These are phyloP conservation scores for Standfussiana lucernea DNA, from an alignment of 2,888 invertebrate genomes.

Conservation along the genomic window DNA sequence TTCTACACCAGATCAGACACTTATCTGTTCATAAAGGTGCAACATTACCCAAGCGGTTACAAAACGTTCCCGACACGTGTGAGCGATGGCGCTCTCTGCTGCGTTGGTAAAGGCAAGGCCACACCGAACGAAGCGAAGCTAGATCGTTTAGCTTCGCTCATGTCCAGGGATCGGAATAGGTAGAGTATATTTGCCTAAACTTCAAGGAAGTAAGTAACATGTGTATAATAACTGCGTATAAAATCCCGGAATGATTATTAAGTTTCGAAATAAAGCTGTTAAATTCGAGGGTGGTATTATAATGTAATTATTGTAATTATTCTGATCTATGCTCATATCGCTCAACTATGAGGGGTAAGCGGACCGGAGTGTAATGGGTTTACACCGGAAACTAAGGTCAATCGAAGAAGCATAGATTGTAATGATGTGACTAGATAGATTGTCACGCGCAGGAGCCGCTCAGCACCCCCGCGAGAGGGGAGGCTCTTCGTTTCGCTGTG, in stretches of 20 bases:
- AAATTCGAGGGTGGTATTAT: too few species aligned
- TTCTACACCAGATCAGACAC: conserved; percentile 27
- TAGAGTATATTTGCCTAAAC: too few species aligned
- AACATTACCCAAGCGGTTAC: conserved; percentile 55
- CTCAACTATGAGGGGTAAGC: background rate
- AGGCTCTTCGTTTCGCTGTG: background rate
- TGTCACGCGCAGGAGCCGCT: background rate
- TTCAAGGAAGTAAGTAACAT: too few species aligned
- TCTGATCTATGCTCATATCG: background rate
- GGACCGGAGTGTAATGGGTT: background rate
- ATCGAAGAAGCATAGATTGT: background rate
- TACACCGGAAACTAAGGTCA: background rate
- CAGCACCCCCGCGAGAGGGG: too few species aligned
- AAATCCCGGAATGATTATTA: too few species aligned
- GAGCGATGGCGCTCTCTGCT: conserved; percentile 51
- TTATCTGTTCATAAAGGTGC: conserved; percentile 45
- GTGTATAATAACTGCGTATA: too few species aligned
- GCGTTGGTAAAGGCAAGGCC: conserved; percentile 2
- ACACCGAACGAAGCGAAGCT: background rate
- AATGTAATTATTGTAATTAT: too few species aligned
- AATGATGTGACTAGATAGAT: background rate
- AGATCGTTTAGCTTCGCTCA: background rate
- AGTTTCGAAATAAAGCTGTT: too few species aligned
- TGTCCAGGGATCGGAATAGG: too few species aligned
- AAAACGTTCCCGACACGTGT: conserved; percentile 40